phyloP scores from a whole-genome alignment of 2,888 invertebrate species.

The Beris chalybata region DNA sequence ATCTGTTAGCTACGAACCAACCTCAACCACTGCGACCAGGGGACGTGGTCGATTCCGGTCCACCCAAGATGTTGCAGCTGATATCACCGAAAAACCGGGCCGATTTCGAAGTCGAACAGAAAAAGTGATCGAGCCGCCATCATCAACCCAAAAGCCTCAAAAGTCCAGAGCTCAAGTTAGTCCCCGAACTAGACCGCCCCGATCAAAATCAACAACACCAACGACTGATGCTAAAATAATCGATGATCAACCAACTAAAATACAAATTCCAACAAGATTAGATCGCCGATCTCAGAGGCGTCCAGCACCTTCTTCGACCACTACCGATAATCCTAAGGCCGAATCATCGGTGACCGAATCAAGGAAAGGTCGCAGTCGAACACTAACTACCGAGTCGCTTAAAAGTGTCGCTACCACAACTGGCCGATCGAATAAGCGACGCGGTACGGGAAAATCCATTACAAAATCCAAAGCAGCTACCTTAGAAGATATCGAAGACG shows the following conservation, averaged over 20 bases:
- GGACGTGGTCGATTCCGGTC: slow-evolving; percentile 36
- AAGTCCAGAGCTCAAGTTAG: not conserved
- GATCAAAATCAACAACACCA: slow-evolving; percentile 29
- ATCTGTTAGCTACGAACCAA: slow-evolving; percentile 32
- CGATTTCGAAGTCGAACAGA: slow-evolving; percentile 29
- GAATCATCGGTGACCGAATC: slow-evolving; percentile 17
- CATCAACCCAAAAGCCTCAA: not conserved
- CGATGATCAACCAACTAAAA: slow-evolving; percentile 40
- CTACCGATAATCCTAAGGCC: slow-evolving; percentile 7
- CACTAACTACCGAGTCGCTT: slow-evolving; percentile 33
- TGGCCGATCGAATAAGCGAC: slow-evolving; percentile 34
- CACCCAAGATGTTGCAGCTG: not conserved
- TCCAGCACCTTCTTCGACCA: not conserved
- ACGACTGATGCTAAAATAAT: not conserved
- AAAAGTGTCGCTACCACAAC: slow-evolving; percentile 39
- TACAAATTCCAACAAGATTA: slow-evolving; percentile 38
- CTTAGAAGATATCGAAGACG: slow-evolving; percentile 63
- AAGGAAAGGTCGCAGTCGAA: slow-evolving; percentile 26
- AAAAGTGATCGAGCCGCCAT: not conserved
- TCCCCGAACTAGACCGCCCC: slow-evolving; percentile 15
- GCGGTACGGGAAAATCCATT: slow-evolving; percentile 35
- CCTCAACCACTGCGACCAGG: slow-evolving; percentile 34
- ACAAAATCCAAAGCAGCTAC: slow-evolving; percentile 31
- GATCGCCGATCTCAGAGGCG: slow-evolving; percentile 37
- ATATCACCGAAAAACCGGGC: slow-evolving; percentile 1